Percentiles rank a stretch among this genome's conserved stretches.
Conservation (phyloP, 1,140 invertebrate species). For the Bradysia coprophila region DNA sequence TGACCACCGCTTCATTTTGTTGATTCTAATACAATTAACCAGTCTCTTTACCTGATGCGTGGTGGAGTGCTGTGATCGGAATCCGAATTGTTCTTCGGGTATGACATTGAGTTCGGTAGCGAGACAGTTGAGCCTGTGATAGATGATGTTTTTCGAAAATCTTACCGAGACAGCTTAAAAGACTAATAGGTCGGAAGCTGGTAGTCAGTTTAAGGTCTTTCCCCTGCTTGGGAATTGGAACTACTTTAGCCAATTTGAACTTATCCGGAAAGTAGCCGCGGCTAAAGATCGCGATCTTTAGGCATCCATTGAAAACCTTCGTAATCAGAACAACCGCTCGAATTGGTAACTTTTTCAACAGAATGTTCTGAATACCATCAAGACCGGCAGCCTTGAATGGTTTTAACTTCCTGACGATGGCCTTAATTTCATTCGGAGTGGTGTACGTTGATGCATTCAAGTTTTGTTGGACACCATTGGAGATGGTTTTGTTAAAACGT, state of each 20-base stretch:
- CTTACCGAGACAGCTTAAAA: constrained; percentile 16
- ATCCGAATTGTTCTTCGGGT: constrained; percentile 19
- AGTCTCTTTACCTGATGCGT: constrained; percentile 17
- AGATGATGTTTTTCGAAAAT: constrained; percentile 13
- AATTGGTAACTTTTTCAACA: neutral
- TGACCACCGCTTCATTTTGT: constrained; percentile 9
- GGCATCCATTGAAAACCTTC: neutral
- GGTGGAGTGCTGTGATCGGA: constrained; percentile 15
- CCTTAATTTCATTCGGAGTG: neutral
- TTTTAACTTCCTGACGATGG: neutral
- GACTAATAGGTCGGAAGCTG: constrained; percentile 18
- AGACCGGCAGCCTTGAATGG: neutral
- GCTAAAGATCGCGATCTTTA: constrained; percentile 4
- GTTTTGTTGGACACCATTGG: too few species aligned
- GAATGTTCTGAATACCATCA: neutral
- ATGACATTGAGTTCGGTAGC: constrained; percentile 10
- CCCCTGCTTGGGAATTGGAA: constrained; percentile 20
- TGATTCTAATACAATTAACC: constrained; percentile 11
- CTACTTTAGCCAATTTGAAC: constrained; percentile 20
- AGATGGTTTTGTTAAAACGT: too few species aligned
- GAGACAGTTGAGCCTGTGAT: constrained; percentile 5
- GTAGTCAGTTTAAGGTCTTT: constrained; percentile 11
- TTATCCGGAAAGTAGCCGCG: constrained; percentile 11
- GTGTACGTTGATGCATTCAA: neutral
- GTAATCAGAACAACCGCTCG: neutral